Evolutionary conservation across 2,797 vertebrate genomes (phyloP), one percentile per base, ranked within the genome.

Genomic region (Pipistrellus nathusii): DNA sequence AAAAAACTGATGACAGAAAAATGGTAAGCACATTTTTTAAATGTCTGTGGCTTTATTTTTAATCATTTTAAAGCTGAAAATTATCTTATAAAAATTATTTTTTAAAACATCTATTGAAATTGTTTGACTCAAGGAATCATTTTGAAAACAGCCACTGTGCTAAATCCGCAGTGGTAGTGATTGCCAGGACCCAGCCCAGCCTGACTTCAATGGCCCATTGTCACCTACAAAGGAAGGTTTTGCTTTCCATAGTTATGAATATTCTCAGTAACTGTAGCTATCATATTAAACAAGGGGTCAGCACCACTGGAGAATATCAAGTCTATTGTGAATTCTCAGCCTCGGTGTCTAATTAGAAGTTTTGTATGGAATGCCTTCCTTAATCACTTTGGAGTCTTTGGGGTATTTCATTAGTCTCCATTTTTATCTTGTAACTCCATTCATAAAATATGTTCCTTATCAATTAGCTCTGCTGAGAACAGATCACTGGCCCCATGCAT

Each of bases 391-490:
- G 85, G 90, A 97, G 84, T 97, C 97, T 97, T 94, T 95, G 94
- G 97, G 62, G 46, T 95, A 95, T 95, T 97, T 97, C 88, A 95
- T 98, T 83, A 96, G 97, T 98, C 86, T 96, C 80, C 75, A 55
- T 95, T 93, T 94, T 69, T 48, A 97, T 95, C 73, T 97, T 90
- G 44, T 96, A 98, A 96, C 97, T 98, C 98, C 96, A 97, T 95
- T 97, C 94, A 94, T 98, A 94, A 96, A 98, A 96, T 92, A 96
- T 95, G 96, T 96, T 95, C 93, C 32, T 96, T 98, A 97, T 96
- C 95, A 96, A 91, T 97, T 96, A 96, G 89, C 83, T 64, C 96
- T 62, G 0, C 92, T 41, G 71, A 94, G 91, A 96, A 95, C 85
- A 90, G 87, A 94, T 95, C 73, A 11, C 10, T 0, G 66, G 90